A percentile compares a stretch with the other conserved stretches of the same genome.
phyloP scores from a whole-genome alignment of 2,113 vertebrate species.

The Chaetorhynchus papuensis region DNA sequence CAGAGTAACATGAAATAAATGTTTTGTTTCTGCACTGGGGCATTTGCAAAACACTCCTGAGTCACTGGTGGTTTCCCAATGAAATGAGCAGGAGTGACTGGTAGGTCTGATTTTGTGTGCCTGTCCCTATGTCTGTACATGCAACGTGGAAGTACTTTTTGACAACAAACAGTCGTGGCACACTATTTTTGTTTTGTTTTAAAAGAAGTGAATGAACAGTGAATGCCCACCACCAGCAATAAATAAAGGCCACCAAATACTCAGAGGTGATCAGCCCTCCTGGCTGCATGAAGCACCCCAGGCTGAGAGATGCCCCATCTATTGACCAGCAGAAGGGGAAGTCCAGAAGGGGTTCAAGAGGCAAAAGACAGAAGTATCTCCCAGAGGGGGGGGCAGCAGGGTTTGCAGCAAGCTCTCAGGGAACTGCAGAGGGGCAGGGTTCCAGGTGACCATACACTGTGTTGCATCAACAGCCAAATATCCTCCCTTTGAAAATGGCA shows the following conservation, averaged over 20 bases:
- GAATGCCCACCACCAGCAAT: fast-evolving
- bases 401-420: background rate
- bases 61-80: background rate
- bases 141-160: background rate
- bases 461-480: background rate
- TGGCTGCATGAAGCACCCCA: background rate
- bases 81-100: background rate
- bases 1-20: background rate
- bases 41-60: background rate
- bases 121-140: background rate
- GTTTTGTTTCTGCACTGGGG: background rate
- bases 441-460: background rate
- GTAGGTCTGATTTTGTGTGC: background rate
- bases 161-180: background rate
- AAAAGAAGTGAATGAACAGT: background rate
- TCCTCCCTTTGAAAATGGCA: background rate
- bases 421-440: background rate
- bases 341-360: background rate
- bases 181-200: background rate
- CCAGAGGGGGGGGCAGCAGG: background rate
- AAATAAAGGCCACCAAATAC: background rate
- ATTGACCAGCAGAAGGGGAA: background rate
- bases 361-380: background rate
- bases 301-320: background rate
- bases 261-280: background rate